phyloP scores from a whole-genome alignment of 2,888 invertebrate genomes.

The Uropetala carovei region DNA sequence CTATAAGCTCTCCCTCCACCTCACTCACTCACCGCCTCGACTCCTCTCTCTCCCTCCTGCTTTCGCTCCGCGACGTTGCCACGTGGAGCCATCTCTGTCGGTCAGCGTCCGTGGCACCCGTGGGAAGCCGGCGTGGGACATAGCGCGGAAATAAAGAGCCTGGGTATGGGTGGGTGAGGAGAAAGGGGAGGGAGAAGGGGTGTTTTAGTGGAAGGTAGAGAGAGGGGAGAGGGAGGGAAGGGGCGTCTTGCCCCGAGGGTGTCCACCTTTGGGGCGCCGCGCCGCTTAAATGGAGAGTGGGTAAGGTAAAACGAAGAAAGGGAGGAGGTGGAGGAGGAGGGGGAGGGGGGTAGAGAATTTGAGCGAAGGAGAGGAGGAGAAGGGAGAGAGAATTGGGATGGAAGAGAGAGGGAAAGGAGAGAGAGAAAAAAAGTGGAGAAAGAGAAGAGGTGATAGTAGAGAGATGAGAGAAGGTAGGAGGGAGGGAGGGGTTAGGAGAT shows the following conservation, averaged over 20 bases:
- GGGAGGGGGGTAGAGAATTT: background rate
- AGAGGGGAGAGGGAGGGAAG: background rate
- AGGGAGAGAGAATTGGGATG: background rate
- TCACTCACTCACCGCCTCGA: background rate
- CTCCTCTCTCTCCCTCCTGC: background rate
- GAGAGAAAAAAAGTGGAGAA: background rate
- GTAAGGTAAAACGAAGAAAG: background rate
- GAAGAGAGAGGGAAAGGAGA: background rate
- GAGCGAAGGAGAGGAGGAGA: too few species aligned
- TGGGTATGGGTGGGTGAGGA: background rate
- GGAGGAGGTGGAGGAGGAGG: background rate
- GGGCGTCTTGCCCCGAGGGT: constrained; percentile 9
- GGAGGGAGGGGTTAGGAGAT: too few species aligned
- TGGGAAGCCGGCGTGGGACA: constrained; percentile 33
- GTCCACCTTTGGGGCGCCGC: constrained; percentile 35
- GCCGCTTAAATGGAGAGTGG: constrained; percentile 23
- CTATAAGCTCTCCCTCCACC: background rate
- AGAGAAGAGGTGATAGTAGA: background rate
- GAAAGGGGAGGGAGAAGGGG: background rate
- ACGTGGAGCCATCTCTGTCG: constrained; percentile 18
- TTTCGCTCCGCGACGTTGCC: constrained; percentile 55
- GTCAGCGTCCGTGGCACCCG: constrained; percentile 14
- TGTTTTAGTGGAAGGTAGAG: background rate
- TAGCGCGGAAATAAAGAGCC: constrained; percentile 36
- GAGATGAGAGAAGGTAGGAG: background rate